phyloP scores from a whole-genome alignment of 2,888 invertebrate species.

The Cryptophagus acutangulus region DNA sequence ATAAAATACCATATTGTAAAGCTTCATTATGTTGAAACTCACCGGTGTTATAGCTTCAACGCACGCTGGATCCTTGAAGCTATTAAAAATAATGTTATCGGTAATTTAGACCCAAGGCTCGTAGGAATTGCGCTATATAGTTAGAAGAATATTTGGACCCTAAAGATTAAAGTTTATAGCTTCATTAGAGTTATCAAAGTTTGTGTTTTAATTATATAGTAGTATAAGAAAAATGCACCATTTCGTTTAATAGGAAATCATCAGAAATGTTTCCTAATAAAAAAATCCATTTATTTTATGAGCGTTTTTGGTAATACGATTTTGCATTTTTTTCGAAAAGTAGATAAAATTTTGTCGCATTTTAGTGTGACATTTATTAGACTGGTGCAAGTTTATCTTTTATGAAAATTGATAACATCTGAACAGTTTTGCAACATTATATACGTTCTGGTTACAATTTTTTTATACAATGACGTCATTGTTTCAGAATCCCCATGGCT shows the following conservation, averaged over 20 bases:
- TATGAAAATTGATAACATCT: neutral
- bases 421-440: constrained; percentile 1
- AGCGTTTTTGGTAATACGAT: too few relatives aligned
- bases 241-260: too few relatives aligned
- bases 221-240: too few relatives aligned
- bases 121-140: neutral
- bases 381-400: neutral
- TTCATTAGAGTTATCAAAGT: neutral
- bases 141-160: constrained; percentile 2
- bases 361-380: constrained; percentile 1
- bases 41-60: constrained; percentile 2
- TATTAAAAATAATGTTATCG: constrained; percentile 1
- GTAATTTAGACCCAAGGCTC: neutral
- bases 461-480: too few relatives aligned
- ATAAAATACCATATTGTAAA: constrained; percentile 1
- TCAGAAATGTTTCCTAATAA: too few relatives aligned
- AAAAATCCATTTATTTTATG: too few relatives aligned
- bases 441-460: too few relatives aligned
- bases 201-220: constrained; percentile 1
- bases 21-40: neutral
- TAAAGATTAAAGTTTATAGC: constrained; percentile 1
- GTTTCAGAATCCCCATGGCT: too few relatives aligned
- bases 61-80: constrained; percentile 1
- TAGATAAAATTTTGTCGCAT: too few relatives aligned
- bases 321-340: too few relatives aligned